These are phyloP conservation scores for Apodemus agrarius DNA, from an alignment of 2,797 vertebrate genomes.

Conservation along the genomic window DNA sequence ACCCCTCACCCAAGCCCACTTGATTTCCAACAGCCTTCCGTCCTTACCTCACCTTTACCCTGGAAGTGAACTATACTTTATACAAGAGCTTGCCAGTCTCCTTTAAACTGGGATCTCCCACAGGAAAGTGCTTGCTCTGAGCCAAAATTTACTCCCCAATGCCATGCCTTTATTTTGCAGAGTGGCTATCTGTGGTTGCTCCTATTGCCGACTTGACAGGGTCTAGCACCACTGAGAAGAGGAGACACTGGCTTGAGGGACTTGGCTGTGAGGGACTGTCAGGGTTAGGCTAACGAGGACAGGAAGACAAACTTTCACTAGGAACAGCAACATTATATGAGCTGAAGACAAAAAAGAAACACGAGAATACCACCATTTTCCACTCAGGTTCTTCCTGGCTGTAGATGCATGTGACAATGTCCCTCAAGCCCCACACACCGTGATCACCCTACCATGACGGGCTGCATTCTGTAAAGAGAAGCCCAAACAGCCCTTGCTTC, in stretches of 20 bases:
- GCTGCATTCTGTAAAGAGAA: neutral
- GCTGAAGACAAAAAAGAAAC: neutral
- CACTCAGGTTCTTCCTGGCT: neutral
- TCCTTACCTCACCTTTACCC: neutral
- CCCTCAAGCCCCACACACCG: neutral
- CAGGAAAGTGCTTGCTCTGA: neutral
- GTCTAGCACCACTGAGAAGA: neutral
- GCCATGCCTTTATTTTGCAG: neutral
- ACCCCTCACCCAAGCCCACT: accelerated
- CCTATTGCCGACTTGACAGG: neutral
- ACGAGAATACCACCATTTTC: too few species aligned
- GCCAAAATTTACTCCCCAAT: neutral
- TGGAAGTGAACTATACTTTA: neutral
- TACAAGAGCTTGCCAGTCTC: neutral
- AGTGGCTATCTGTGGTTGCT: neutral
- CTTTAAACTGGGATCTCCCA: neutral
- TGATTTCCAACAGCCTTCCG: neutral
- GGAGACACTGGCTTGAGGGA: neutral
- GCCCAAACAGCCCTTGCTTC: neutral
- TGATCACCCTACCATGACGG: neutral
- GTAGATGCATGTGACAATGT: too few species aligned
- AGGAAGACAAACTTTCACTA: neutral
- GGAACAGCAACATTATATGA: neutral
- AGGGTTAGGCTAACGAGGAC: neutral
- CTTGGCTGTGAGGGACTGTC: neutral